Base-by-base conservation (phyloP, 1,140 invertebrate genomes). In the Apocrypta bakeri region DNA sequence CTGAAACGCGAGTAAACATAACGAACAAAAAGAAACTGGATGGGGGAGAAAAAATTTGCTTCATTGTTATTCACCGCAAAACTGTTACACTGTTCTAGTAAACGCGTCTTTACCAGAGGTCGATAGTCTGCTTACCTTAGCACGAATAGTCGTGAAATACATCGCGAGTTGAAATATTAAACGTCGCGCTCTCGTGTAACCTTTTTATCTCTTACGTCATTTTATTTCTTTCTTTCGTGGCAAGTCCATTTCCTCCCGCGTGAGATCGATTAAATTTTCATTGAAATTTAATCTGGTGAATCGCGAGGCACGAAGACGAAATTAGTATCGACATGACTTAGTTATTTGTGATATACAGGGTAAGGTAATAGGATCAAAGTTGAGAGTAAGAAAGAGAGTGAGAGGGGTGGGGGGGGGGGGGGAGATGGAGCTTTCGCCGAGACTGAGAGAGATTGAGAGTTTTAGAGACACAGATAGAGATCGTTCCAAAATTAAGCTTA, bases 101-200 rank as follows among this genome's bases (percentile, higher is more conserved):
- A 56, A 21, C 48, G 48, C 48, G n/a, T 56, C 21, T 56, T 56
- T 21, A 17, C 48, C 17, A 56, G 48, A 56, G 48, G 17, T 56
- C 48, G 48, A 56, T 56, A 21, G 11, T 48, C 1, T 17, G 48
- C 48, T 56, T 56, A 21, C 48, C 48, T 21, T 56, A 56, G 48
- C 48, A 56, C 21, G 48, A 56, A 56, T 56, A 75, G 27, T 63
- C 27, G 56, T 27, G 25, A 75, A 75, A 75, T 75, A 63, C 12
- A 75, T 75, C 27, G 40, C 6, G 31, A n/a, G 12, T 12, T 77
- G 63, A 77, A 77, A 77, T 77, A 77, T 64, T 77, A 77, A 75
- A 77, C 24, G 75, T 69, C 64, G 25, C 12, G 48, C 72, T 42
- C 29, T 69, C 68, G 27, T 25, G 25, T 25, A 1, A 12, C 37